These are phyloP conservation scores for Ruditapes philippinarum DNA, from an alignment of 1,140 invertebrate species.

Conservation along the genomic window DNA sequence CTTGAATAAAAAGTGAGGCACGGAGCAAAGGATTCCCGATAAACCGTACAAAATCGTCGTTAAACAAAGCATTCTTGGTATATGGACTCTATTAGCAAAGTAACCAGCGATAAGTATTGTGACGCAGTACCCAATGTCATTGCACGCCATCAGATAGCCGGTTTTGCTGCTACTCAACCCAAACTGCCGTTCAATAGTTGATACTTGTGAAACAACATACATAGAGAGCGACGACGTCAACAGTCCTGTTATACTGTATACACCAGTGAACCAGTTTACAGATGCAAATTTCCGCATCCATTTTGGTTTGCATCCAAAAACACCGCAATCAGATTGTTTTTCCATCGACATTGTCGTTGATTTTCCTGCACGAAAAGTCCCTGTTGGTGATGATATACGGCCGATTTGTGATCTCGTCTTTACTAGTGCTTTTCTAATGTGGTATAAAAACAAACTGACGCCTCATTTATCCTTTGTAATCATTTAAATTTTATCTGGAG, in stretches of 20 bases:
- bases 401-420: too few species aligned
- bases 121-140: slow-evolving; percentile 73
- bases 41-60: slow-evolving; percentile 73
- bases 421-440: too few species aligned
- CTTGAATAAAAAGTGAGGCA: slow-evolving; percentile 72
- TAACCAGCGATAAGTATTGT: slow-evolving; percentile 71
- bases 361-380: too few species aligned
- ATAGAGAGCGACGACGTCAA: slow-evolving; percentile 64
- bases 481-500: too few species aligned
- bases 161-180: slow-evolving; percentile 73
- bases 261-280: slow-evolving; percentile 41
- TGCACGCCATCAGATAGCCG: slow-evolving; percentile 73
- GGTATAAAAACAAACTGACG: too few species aligned
- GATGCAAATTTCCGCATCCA: slow-evolving; percentile 37
- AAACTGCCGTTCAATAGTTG: slow-evolving; percentile 75
- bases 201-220: slow-evolving; percentile 73
- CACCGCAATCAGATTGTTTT: slow-evolving; percentile 32
- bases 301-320: slow-evolving; percentile 38
- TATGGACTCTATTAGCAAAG: slow-evolving; percentile 64
- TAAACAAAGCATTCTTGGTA: slow-evolving; percentile 65
- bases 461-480: too few species aligned
- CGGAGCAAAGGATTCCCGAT: slow-evolving; percentile 70
- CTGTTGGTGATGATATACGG: too few species aligned
- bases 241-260: slow-evolving; percentile 52
- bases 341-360: background rate